These are phyloP conservation scores for Deilephila porcellus DNA, from an alignment of 2,888 invertebrate genomes.

Conservation along the genomic window DNA sequence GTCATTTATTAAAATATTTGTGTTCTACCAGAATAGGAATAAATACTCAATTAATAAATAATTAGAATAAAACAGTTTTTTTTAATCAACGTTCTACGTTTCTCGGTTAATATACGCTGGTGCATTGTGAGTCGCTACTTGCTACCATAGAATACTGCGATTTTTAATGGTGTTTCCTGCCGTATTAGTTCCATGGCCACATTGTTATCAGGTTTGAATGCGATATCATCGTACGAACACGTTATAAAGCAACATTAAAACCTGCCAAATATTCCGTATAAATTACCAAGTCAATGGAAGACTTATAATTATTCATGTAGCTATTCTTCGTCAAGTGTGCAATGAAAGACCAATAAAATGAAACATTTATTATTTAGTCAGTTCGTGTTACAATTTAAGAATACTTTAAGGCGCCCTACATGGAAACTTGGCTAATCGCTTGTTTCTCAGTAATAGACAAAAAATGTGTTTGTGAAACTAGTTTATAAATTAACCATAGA, in stretches of 20 bases:
- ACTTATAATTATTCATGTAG: not conserved
- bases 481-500: not conserved
- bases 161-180: too few relatives aligned
- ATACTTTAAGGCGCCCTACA: slow-evolving; percentile 16
- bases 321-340: not conserved
- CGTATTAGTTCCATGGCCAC: too few relatives aligned
- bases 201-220: too few relatives aligned
- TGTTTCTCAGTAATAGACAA: slow-evolving; percentile 22
- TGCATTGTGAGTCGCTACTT: too few relatives aligned
- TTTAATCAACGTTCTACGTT: too few relatives aligned
- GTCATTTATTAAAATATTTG: not conserved
- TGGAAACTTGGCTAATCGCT: slow-evolving; percentile 22
- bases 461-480: slow-evolving; percentile 17
- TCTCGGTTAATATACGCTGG: too few relatives aligned
- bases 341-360: slow-evolving; percentile 20
- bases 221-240: not conserved
- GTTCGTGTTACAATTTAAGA: not conserved
- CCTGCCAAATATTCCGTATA: not conserved
- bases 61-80: too few relatives aligned
- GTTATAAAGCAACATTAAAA: slow-evolving; percentile 1
- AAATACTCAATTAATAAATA: too few relatives aligned
- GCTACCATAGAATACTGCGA: too few relatives aligned
- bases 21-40: too few relatives aligned
- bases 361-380: slow-evolving; percentile 1
- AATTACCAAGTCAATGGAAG: slow-evolving; percentile 10